Conservation (phyloP, 2,888 invertebrate species). For the Epistrophella euchroma region DNA sequence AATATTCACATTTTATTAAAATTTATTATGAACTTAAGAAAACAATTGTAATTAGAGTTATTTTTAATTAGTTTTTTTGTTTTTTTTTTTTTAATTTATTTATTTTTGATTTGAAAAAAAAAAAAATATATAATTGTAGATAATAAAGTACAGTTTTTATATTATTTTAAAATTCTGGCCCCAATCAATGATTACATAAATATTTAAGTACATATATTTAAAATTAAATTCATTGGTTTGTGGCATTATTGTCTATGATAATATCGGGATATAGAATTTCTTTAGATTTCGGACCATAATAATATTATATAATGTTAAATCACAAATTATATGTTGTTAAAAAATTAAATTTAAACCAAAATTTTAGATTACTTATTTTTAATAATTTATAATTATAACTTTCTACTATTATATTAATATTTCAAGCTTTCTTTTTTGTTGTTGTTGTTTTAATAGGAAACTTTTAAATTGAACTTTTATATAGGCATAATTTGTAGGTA, state of each 20-base stretch:
- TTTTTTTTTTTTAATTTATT: background rate
- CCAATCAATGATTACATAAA: background rate
- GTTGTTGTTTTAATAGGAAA: slow-evolving; percentile 12
- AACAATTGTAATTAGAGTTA: background rate
- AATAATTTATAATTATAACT: background rate
- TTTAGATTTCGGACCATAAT: background rate
- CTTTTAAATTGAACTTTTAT: slow-evolving; percentile 18
- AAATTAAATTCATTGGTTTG: background rate
- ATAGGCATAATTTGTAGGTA: slow-evolving; percentile 3
- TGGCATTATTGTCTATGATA: slow-evolving; percentile 52
- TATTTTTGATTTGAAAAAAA: too few relatives aligned
- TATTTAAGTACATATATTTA: background rate
- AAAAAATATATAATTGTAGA: too few relatives aligned
- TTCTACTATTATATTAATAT: too few relatives aligned
- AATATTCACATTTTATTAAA: background rate
- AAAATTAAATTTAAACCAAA: background rate
- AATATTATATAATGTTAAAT: background rate
- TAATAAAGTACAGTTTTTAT: background rate
- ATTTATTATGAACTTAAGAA: background rate
- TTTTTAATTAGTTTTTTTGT: background rate
- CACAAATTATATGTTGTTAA: too few relatives aligned
- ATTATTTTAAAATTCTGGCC: background rate
- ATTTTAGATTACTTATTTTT: background rate
- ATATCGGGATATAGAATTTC: background rate
- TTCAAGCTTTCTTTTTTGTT: background rate